These are phyloP conservation scores for Caradrina clavipalpis DNA, from an alignment of 2,888 invertebrate species.

Conservation along the genomic window DNA sequence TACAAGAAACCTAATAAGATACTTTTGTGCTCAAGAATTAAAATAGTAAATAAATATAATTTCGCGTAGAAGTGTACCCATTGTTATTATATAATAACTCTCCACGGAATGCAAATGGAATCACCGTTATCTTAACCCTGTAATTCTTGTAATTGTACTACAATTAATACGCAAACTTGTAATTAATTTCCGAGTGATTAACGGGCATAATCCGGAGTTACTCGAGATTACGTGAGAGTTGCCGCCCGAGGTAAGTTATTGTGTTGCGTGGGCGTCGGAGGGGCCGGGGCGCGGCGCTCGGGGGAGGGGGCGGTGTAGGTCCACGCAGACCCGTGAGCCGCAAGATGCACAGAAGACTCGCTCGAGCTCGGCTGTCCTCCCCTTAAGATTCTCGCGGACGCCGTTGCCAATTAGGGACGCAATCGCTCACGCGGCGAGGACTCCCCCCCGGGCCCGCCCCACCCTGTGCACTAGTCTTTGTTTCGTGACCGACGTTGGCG, in stretches of 20 bases:
- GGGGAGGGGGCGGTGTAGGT: slow-evolving; percentile 69
- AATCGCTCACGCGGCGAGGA: slow-evolving; percentile 90
- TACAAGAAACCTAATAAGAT: background rate
- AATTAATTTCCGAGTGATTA: slow-evolving; percentile 91
- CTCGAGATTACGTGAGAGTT: slow-evolving; percentile 88
- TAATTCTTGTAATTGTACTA: slow-evolving; percentile 88
- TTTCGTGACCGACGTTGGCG: slow-evolving; percentile 80
- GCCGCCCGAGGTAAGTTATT: slow-evolving; percentile 87
- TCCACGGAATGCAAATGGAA: slow-evolving; percentile 50
- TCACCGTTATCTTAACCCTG: slow-evolving; percentile 73
- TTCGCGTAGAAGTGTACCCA: slow-evolving; percentile 8
- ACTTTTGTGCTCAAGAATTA: background rate
- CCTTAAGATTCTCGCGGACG: slow-evolving; percentile 91
- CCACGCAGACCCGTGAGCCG: slow-evolving; percentile 75
- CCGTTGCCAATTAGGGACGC: slow-evolving; percentile 91
- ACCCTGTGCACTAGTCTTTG: slow-evolving; percentile 81
- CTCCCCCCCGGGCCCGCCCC: slow-evolving; percentile 73
- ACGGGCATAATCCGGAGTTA: slow-evolving; percentile 90
- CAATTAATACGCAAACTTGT: slow-evolving; percentile 91
- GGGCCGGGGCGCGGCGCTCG: slow-evolving; percentile 65
- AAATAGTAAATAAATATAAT: background rate
- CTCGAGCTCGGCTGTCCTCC: slow-evolving; percentile 87
- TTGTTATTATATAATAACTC: slow-evolving; percentile 41
- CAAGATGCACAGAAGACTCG: slow-evolving; percentile 86
- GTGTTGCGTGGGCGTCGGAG: slow-evolving; percentile 80